A percentile compares a stretch with the other conserved stretches of the same genome.
These are phyloP conservation scores for Lydus trimaculatus DNA, from an alignment of 2,888 invertebrate species.

Conservation along the genomic window DNA sequence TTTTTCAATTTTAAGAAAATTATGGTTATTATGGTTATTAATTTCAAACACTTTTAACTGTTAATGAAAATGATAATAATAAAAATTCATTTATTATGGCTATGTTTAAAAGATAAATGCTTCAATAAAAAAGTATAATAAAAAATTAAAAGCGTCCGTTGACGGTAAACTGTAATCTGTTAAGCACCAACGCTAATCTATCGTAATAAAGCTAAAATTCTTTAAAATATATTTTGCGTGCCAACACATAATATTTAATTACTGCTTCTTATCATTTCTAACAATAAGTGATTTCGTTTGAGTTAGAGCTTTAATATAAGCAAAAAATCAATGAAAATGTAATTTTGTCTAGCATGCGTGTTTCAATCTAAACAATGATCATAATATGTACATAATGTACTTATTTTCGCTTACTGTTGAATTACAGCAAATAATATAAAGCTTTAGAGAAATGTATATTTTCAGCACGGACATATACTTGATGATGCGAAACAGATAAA, in stretches of 20 bases:
- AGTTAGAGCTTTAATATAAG: neutral
- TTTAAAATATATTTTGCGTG: neutral
- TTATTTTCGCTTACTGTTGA: constrained; percentile 1
- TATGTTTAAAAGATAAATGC: too few species aligned
- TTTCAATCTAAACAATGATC: neutral
- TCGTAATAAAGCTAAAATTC: neutral
- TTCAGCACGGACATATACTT: constrained; percentile 2
- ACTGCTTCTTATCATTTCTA: neutral
- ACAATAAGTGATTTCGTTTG: neutral
- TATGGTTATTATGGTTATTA: too few species aligned
- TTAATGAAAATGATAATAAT: too few species aligned
- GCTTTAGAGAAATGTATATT: neutral
- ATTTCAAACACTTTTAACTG: too few species aligned
- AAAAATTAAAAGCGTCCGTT: too few species aligned
- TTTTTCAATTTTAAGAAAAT: too few species aligned
- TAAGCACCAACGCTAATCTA: neutral
- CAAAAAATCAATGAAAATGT: neutral
- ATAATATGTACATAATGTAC: neutral
- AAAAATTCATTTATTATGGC: too few species aligned
- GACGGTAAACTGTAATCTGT: neutral
- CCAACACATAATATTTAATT: neutral
- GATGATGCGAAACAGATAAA: constrained; percentile 7
- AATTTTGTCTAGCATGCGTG: neutral
- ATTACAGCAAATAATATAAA: neutral
- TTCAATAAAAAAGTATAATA: too few species aligned